Percentiles rank a stretch among this genome's conserved stretches.
Evolutionary conservation across 2,113 vertebrate genomes (phyloP).

Genomic region (Nothocercus nigrocapillus): DNA sequence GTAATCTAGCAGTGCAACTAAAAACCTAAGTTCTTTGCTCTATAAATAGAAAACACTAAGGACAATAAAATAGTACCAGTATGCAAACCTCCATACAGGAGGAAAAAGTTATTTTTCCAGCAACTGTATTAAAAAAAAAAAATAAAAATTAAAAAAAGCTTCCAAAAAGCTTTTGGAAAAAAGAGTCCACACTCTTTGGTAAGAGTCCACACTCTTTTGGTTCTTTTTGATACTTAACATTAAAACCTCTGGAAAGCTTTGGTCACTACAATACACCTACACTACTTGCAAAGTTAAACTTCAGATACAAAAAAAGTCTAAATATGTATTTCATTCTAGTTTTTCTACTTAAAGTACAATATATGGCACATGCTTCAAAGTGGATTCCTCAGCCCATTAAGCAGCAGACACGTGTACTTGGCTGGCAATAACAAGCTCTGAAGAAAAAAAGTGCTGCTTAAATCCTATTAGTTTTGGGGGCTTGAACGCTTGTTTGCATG

Average conservation of each 20-base stretch:
- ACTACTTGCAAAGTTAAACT: not conserved
- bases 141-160: no score
- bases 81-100: not conserved
- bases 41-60: not conserved
- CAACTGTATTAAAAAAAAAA: not conserved
- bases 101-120: not conserved
- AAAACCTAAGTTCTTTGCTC: not conserved
- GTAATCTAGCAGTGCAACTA: not conserved
- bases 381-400: not conserved
- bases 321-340: not conserved
- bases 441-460: not conserved
- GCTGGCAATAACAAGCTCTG: not conserved
- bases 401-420: not conserved
- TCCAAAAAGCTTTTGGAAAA: not conserved
- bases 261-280: not conserved
- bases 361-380: not conserved
- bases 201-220: no score
- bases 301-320: not conserved
- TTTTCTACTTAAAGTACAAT: not conserved
- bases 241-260: slow-evolving; percentile 31
- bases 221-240: not conserved
- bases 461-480: not conserved
- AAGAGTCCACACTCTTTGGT: no score
- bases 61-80: not conserved
- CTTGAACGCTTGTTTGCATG: not conserved